These are phyloP conservation scores for Boloria euphrosyne DNA, from an alignment of 2,888 invertebrate species.

Conservation along the genomic window DNA sequence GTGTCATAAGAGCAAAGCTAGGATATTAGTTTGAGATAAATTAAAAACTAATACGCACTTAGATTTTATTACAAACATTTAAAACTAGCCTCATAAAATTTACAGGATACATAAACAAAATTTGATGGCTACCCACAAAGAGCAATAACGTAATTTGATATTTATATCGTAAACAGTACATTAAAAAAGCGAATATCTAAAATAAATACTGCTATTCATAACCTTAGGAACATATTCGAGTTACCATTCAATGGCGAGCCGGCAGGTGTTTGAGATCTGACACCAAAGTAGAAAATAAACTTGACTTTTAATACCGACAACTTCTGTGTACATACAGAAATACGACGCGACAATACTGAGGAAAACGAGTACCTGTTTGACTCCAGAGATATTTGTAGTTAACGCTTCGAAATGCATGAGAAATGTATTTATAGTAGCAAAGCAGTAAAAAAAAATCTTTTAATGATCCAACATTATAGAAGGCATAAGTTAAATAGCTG, in stretches of 20 bases:
- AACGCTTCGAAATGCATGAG: neutral
- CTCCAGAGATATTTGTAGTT: conserved; percentile 1
- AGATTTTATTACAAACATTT: neutral
- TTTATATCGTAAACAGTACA: conserved; percentile 6
- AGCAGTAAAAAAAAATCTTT: neutral
- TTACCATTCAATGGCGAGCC: conserved; percentile 26
- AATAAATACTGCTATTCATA: conserved; percentile 29
- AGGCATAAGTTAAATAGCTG: no score
- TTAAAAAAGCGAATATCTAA: conserved; percentile 28
- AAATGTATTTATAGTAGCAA: no score
- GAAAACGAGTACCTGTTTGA: conserved; percentile 7
- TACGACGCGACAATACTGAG: conserved; percentile 23
- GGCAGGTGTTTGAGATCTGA: conserved; percentile 30
- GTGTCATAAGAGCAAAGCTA: no score
- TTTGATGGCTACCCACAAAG: neutral
- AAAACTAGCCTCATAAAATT: neutral
- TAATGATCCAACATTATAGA: no score
- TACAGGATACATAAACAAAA: neutral
- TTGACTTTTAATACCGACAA: conserved; percentile 26
- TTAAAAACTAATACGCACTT: no score
- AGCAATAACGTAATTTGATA: conserved; percentile 1
- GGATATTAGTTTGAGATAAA: no score
- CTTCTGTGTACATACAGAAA: conserved; percentile 14
- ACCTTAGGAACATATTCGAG: conserved; percentile 20
- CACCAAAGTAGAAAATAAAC: conserved; percentile 27